Evolutionary conservation across 2,888 invertebrate species (phyloP), one percentile per base, ranked within the genome.

Genomic region (Tromatobia lineatoria): DNA sequence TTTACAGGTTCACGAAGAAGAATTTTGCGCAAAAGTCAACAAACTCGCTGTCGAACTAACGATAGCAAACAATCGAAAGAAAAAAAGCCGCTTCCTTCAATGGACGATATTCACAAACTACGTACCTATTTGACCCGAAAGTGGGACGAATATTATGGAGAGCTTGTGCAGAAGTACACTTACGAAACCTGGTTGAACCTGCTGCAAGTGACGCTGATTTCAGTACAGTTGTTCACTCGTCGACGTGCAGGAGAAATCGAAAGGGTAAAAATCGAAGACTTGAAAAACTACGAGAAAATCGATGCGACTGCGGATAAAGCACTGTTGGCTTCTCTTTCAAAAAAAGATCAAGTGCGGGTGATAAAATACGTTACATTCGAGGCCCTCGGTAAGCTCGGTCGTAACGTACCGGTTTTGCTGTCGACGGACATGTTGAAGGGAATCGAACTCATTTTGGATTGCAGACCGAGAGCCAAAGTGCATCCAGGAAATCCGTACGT

Each of bases 401-500:
- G 83, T 3, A 70, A 70, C 11, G 85, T 85, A n/a, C 80, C 85
- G 6, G 70, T 80, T 20, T 47, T 85, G 8, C 42, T 83, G 20
- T 69, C 42, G 13, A 23, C 10, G 4, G 23, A 79, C 38, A 52
- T 67, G 76, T 54, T 57, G 23, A 29, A 78, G 18, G 42, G 64
- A 2, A 50, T 80, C 7, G 42, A 38, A 54, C 64, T 64, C 15
- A 79, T 85, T 38, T 71, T 82, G 18, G n/a, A 71, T 15, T 70
- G 71, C 67, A 52, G 85, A 18, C 45, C 20, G 2, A 34, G 29
- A 0, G 76, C 83, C 1, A 54, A 54, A 38, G 61, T 83, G 6
- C 67, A 66, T 38, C n/a, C 64, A 7, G 75, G 78, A 45, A 86
- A 83, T 76, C 83, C 85, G 7, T 78, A 74, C 42, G 29, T 86